Percentiles rank a stretch among this genome's conserved stretches.
Evolutionary conservation across 2,888 invertebrate species (phyloP).

Genomic region (Dexiosoma caninum): DNA sequence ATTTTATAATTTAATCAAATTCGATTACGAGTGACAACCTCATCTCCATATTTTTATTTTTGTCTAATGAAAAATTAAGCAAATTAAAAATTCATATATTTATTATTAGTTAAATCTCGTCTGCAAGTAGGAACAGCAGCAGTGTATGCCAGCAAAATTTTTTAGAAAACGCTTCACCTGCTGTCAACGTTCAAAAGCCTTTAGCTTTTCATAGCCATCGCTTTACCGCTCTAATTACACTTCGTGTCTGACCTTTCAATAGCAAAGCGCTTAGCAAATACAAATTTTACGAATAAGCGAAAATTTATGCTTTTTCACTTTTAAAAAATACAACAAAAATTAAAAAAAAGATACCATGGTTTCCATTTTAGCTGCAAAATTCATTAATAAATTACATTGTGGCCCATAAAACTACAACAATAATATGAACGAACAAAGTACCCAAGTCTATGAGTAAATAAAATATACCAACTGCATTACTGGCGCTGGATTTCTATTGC

Average conservation of each 20-base stretch:
- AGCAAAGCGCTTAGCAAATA: not conserved
- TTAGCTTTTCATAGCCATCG: not conserved
- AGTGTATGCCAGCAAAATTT: too few species aligned
- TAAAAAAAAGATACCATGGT: not conserved
- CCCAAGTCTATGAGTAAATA: too few species aligned
- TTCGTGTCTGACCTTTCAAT: constrained; percentile 6
- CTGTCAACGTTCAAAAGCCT: not conserved
- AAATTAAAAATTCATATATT: too few species aligned
- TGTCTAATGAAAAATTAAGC: too few species aligned
- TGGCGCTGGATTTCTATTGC: constrained; percentile 32
- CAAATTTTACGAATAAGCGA: constrained; percentile 1
- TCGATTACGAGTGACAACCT: too few species aligned
- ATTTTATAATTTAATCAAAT: too few species aligned
- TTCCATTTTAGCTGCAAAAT: not conserved
- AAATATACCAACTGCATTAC: constrained; percentile 15
- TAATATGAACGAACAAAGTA: not conserved
- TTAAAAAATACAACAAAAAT: not conserved
- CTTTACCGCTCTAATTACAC: constrained; percentile 1
- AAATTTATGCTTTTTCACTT: constrained; percentile 8
- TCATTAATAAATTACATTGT: constrained; percentile 5
- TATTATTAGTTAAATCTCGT: too few species aligned
- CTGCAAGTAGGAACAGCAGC: too few species aligned
- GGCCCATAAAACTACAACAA: constrained; percentile 13
- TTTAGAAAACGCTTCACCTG: too few species aligned
- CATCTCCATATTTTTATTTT: too few species aligned